These are phyloP conservation scores for Stichopus chloronotus DNA, from an alignment of 35 echinoderm and acorn worm species.

Conservation along the genomic window DNA sequence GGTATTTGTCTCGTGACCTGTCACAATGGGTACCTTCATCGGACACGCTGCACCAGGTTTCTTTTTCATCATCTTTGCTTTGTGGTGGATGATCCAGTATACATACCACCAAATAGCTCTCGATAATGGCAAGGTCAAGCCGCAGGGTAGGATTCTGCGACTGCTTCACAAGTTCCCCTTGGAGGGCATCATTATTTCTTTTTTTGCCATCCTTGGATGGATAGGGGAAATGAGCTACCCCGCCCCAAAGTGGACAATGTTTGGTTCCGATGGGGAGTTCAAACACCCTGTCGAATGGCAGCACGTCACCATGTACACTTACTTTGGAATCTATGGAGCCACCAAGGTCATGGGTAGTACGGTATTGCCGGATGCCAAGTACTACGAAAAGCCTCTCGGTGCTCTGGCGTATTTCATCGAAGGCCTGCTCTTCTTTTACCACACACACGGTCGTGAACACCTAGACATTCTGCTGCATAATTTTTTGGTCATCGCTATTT, in stretches of 20 bases:
- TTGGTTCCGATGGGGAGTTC: constrained; percentile 72
- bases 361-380: constrained; percentile 46
- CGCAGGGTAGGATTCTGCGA: constrained; percentile 53
- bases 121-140: constrained; percentile 71
- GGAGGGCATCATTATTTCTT: constrained; percentile 69
- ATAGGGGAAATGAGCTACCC: constrained; percentile 88
- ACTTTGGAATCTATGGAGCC: constrained; percentile 80
- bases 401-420: constrained; percentile 83
- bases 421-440: constrained; percentile 87
- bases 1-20: too few relatives aligned
- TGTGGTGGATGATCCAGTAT: constrained; percentile 96
- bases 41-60: constrained; percentile 89
- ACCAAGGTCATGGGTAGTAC: constrained; percentile 56
- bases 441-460: constrained; percentile 72
- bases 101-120: constrained; percentile 74
- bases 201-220: constrained; percentile 72
- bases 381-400: constrained; percentile 76
- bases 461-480: constrained; percentile 81
- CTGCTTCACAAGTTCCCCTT: constrained; percentile 67
- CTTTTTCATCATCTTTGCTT: constrained; percentile 83
- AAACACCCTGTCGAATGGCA: constrained; percentile 83
- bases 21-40: constrained; percentile 85
- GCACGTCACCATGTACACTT: constrained; percentile 96
- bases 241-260: constrained; percentile 68
- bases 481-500: constrained; percentile 76